Evolutionary conservation across 2,888 invertebrate species (phyloP).

Genomic region (Nycteola revayana): DNA sequence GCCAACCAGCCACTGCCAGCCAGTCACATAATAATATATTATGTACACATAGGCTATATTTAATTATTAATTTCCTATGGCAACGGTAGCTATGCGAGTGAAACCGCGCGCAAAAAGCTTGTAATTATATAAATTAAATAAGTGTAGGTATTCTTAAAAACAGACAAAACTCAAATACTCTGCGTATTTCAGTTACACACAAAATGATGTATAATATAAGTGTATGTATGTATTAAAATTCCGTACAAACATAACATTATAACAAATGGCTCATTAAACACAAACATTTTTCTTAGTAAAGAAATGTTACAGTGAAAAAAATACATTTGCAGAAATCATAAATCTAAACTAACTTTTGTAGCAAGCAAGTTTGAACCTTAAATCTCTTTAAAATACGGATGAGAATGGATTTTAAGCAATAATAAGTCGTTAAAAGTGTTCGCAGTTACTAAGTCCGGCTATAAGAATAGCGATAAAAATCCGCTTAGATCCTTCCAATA

Average conservation of each 20-base stretch:
- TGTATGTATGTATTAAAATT: not conserved
- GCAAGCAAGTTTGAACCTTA: conserved; percentile 30
- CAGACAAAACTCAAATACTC: too few species aligned
- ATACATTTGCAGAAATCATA: conserved; percentile 64
- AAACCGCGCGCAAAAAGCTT: too few species aligned
- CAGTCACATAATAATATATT: too few species aligned
- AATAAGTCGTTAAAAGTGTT: conserved; percentile 51
- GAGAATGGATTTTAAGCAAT: conserved; percentile 14
- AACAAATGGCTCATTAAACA: conserved; percentile 56
- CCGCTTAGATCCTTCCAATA: too few species aligned
- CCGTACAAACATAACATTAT: conserved; percentile 31
- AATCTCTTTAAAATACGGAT: conserved; percentile 20
- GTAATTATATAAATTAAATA: too few species aligned
- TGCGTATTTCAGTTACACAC: too few species aligned
- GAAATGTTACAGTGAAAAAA: conserved; percentile 49
- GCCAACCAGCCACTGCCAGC: too few species aligned
- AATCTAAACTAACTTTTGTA: conserved; percentile 44
- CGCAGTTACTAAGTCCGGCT: conserved; percentile 36
- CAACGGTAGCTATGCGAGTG: too few species aligned
- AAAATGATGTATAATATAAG: too few species aligned
- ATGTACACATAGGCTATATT: too few species aligned
- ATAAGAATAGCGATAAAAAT: conserved; percentile 2
- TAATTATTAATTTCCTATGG: too few species aligned
- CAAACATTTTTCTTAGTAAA: conserved; percentile 46
- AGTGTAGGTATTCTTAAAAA: too few species aligned